phyloP scores from a whole-genome alignment of 2,888 invertebrate species.

The Chymomyza caudatula region DNA sequence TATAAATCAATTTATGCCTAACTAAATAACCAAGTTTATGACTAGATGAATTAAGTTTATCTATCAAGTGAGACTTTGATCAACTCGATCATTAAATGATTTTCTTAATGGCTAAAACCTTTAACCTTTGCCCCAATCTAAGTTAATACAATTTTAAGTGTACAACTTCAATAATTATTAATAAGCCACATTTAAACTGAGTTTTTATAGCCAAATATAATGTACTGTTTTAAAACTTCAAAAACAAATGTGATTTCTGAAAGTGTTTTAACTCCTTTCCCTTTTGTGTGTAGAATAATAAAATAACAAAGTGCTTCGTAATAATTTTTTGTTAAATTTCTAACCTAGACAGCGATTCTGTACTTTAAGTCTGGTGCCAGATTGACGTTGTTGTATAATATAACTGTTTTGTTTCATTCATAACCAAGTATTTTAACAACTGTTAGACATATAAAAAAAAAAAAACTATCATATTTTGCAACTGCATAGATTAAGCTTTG shows the following conservation, averaged over 20 bases:
- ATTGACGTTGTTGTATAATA: neutral
- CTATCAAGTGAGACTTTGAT: neutral
- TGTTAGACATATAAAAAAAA: neutral
- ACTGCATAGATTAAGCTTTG: neutral
- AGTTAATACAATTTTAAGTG: no score
- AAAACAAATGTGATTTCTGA: no score
- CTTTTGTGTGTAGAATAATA: no score
- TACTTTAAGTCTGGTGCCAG: neutral
- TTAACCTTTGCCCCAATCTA: no score
- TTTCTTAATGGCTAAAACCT: no score
- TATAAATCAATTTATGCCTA: neutral
- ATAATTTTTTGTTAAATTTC: neutral
- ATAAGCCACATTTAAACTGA: neutral
- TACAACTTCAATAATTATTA: no score
- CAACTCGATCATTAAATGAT: neutral
- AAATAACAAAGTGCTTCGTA: no score
- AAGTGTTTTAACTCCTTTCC: no score
- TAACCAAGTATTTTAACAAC: neutral
- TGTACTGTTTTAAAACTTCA: neutral
- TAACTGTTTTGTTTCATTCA: neutral
- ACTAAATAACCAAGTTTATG: no score
- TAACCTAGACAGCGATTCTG: neutral
- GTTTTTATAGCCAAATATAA: neutral
- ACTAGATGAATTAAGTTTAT: neutral
- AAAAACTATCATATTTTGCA: neutral